phyloP scores from a whole-genome alignment of 2,113 vertebrate species.

The Oceanodroma tethys region DNA sequence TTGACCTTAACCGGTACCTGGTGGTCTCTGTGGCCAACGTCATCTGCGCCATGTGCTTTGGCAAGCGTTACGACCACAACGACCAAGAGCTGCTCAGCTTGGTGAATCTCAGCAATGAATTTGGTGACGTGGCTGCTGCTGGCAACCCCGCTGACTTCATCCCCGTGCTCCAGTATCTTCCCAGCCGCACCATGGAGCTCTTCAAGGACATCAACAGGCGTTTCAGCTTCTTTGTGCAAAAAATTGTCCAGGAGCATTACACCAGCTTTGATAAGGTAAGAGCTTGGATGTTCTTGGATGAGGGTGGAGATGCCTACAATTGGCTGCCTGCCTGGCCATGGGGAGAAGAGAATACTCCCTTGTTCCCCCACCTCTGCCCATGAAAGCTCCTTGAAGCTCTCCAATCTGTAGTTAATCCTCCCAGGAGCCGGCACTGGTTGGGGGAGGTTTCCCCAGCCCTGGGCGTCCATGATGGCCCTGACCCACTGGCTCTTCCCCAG shows the following conservation, averaged over 20 bases:
- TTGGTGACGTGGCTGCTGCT: conserved; percentile 60
- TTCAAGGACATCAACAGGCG: conserved; percentile 77
- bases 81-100: conserved; percentile 80
- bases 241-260: conserved; percentile 82
- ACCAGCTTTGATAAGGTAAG: conserved; percentile 81
- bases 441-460: background rate
- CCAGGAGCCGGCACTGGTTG: rapidly evolving
- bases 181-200: conserved; percentile 72
- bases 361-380: background rate
- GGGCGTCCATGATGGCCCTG: background rate
- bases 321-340: background rate
- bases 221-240: conserved; percentile 74
- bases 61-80: conserved; percentile 74
- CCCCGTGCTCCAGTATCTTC: conserved; percentile 80
- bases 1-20: conserved; percentile 77
- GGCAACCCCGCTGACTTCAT: conserved; percentile 79
- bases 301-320: background rate
- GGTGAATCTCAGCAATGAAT: conserved; percentile 72
- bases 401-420: background rate
- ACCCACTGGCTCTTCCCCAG: conserved; percentile 53
- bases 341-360: background rate
- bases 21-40: conserved; percentile 86
- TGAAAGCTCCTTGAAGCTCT: background rate
- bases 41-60: conserved; percentile 86
- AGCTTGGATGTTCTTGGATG: background rate